phyloP scores from a whole-genome alignment of 2,113 vertebrate genomes.

The Eubucco bourcierii region DNA sequence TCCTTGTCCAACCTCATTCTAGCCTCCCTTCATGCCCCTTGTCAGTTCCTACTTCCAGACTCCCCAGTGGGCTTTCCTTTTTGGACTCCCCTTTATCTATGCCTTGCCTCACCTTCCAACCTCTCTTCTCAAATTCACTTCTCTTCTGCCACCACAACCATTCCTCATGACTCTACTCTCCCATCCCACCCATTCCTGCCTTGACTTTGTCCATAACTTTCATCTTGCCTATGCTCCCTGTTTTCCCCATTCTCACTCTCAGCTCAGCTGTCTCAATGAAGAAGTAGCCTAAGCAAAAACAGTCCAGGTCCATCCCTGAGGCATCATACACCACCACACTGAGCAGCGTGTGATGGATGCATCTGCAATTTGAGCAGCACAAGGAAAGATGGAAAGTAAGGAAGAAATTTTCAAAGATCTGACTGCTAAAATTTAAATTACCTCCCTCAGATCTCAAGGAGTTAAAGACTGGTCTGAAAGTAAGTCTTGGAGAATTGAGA shows the following conservation, averaged over 20 bases:
- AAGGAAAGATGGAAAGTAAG: neutral
- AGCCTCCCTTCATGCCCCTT: neutral
- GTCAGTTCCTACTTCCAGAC: neutral
- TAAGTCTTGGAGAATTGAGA: neutral
- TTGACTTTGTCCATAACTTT: neutral
- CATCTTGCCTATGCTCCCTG: neutral
- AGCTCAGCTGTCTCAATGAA: neutral
- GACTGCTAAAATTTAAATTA: neutral
- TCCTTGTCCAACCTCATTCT: neutral
- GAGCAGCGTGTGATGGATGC: neutral
- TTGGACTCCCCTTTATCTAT: fast-evolving
- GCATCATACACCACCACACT: neutral
- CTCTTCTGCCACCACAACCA: neutral
- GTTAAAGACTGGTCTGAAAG: neutral
- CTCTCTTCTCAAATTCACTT: neutral
- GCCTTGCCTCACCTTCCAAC: neutral
- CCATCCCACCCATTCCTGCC: neutral
- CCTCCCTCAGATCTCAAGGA: neutral
- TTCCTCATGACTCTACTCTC: neutral
- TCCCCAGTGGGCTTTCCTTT: fast-evolving
- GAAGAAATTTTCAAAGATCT: neutral
- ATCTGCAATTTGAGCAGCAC: neutral
- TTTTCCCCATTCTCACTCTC: neutral
- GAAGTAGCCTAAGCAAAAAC: neutral
- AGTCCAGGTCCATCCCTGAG: neutral